Percentiles rank a stretch among this genome's conserved stretches.
These are phyloP conservation scores for Nemopilema nomurai DNA, from an alignment of 30 jellyfish, hydroid and myxozoan species.

Conservation along the genomic window DNA sequence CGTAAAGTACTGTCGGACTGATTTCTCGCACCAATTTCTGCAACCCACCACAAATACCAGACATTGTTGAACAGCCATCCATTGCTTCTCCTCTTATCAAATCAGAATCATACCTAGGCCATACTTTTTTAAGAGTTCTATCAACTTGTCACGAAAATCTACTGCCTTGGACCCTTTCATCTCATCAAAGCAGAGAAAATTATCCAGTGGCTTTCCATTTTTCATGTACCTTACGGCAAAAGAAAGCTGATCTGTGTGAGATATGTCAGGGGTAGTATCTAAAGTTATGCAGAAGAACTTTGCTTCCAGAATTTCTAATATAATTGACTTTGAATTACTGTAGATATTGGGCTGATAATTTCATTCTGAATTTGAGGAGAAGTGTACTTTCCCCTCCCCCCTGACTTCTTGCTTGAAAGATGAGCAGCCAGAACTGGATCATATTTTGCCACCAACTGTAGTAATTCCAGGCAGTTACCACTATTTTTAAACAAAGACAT, in stretches of 20 bases:
- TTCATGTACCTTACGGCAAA: slow-evolving; percentile 25
- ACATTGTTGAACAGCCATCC: slow-evolving; percentile 49
- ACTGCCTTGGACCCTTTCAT: slow-evolving; percentile 43
- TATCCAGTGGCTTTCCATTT: slow-evolving; percentile 24
- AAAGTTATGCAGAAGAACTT: slow-evolving; percentile 34
- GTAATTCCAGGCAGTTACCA: slow-evolving; percentile 60
- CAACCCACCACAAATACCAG: slow-evolving; percentile 43
- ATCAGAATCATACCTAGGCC: slow-evolving; percentile 27
- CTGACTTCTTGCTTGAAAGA: slow-evolving; percentile 60
- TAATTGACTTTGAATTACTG: background rate
- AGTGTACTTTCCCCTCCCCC: slow-evolving; percentile 46
- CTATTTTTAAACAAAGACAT: slow-evolving; percentile 38
- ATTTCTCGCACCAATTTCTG: slow-evolving; percentile 42
- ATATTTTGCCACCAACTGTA: slow-evolving; percentile 52
- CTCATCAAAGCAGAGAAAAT: slow-evolving; percentile 37
- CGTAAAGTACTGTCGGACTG: slow-evolving; percentile 23
- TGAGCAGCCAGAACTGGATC: slow-evolving; percentile 56
- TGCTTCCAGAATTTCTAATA: slow-evolving; percentile 22
- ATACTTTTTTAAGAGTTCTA: slow-evolving; percentile 14
- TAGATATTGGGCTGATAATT: slow-evolving; percentile 15
- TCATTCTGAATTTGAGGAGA: slow-evolving; percentile 61
- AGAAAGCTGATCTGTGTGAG: slow-evolving; percentile 36
- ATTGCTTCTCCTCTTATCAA: slow-evolving; percentile 43
- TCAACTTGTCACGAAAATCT: slow-evolving; percentile 14
- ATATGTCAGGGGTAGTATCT: slow-evolving; percentile 45